Evolutionary conservation across 2,113 vertebrate species (phyloP).

Genomic region (Sterna hirundo): DNA sequence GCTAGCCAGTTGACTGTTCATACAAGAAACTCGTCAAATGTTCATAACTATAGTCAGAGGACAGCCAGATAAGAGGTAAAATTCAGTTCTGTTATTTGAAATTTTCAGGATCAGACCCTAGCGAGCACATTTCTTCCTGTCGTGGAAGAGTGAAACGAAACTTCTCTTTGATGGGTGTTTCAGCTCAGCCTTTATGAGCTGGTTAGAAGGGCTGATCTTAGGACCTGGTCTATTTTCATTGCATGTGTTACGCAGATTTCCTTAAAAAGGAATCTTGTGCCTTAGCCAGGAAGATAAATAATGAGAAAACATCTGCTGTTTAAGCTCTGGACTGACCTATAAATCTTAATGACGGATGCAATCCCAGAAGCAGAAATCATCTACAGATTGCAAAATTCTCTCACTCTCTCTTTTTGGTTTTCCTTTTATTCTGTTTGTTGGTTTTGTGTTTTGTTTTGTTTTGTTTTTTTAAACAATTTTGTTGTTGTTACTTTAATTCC

Average conservation of each 20-base stretch:
- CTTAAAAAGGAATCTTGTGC: conserved; percentile 49
- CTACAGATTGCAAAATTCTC: conserved; percentile 56
- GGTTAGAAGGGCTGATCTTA: conserved; percentile 5
- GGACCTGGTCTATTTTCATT: conserved; percentile 36
- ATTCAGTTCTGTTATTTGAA: neutral
- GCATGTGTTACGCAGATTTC: conserved; percentile 35
- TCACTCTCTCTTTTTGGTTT: neutral
- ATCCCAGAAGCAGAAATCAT: conserved; percentile 62
- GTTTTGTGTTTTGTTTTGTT: neutral
- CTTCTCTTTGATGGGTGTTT: conserved; percentile 1
- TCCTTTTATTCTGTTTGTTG: neutral
- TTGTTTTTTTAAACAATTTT: neutral
- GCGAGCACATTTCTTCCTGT: neutral
- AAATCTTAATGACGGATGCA: conserved; percentile 44
- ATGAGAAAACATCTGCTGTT: conserved; percentile 54
- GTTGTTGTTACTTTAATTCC: neutral
- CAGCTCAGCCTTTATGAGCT: neutral
- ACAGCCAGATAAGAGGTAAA: neutral
- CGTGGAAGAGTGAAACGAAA: neutral
- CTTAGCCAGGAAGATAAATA: conserved; percentile 60
- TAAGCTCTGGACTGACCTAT: conserved; percentile 49
- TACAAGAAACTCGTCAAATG: neutral
- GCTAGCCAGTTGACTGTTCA: neutral
- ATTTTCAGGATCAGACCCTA: neutral
- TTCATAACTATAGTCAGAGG: neutral